Base-by-base conservation (phyloP, 2,113 vertebrate species). In the Tinamus guttatus region DNA sequence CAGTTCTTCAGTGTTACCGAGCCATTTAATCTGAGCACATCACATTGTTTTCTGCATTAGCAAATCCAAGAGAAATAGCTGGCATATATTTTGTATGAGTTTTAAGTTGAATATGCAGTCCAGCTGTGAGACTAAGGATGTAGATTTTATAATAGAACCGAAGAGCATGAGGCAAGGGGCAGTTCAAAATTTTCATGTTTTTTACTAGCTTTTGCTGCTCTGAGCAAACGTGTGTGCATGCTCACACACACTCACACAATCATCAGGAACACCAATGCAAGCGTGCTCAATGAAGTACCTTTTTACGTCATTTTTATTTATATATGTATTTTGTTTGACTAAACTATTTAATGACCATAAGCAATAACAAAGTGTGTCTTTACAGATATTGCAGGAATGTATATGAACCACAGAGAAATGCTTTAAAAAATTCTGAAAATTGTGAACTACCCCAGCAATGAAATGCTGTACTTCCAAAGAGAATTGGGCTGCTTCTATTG, bases 391-490 rank as follows among this genome's bases (percentile, higher is more conserved):
- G 90, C 95, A 97, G 97, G 97, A 98, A 97, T 97, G 94, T 97
- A 97, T 92, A 91, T 94, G 96, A 97, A 96, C 24, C 94, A 97
- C 94, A 98, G 94, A 97, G 88, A 97, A 97, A 97, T 86, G 95
- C 97, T 98, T 98, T 97, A 91, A 97, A 97, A 97, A 97, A 87
- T 95, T 97, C 89, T 93, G 98, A 97, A 98, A 98, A 97, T 98
- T 95, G 87, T 98, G 98, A 98, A 98, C 98, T 98, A 97, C 97
- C 96, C 98, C 96, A 97, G 94, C 96, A 96, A 94, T 85, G 94
- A 97, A 98, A 97, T 97, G 94, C 98, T 98, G 97, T 98, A 98
- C 97, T 99, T 99, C 99, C 99, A 99, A 99, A 99, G 99, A 99
- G 97, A 98, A 98, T 98, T 98, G 98, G 99, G 98, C 98, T 98